phyloP scores from a whole-genome alignment of 2,888 invertebrate genomes.

The Imbricaverruca yamaguchii region DNA sequence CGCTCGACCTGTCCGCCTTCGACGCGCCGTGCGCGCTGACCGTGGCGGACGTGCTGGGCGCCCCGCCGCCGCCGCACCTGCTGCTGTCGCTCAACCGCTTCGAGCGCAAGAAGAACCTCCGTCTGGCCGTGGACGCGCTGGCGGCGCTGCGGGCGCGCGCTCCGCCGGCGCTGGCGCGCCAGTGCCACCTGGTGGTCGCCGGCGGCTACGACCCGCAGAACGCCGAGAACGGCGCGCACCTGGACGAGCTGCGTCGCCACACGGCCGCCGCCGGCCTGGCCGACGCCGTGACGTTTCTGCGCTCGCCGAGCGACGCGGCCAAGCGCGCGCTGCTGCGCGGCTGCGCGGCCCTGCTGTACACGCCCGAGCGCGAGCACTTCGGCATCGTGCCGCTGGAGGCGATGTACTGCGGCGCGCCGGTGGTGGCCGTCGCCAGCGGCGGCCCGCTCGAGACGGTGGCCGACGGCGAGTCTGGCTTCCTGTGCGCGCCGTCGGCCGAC shows the following conservation, averaged over 20 bases:
- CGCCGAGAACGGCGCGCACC: constrained; percentile 77
- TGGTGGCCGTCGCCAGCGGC: constrained; percentile 90
- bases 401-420: constrained; percentile 88
- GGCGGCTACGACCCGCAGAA: constrained; percentile 93
- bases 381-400: constrained; percentile 99
- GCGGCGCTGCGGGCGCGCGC: constrained; percentile 40
- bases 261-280: constrained; percentile 56
- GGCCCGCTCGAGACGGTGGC: constrained; percentile 90
- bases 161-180: constrained; percentile 20
- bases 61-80: constrained; percentile 45
- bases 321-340: constrained; percentile 77
- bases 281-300: constrained; percentile 70
- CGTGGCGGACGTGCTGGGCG: constrained; percentile 38
- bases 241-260: constrained; percentile 61
- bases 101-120: constrained; percentile 93
- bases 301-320: constrained; percentile 74
- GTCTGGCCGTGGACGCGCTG: constrained; percentile 72
- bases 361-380: constrained; percentile 95
- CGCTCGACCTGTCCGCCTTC: constrained; percentile 72
- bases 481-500: constrained; percentile 60
- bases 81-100: constrained; percentile 94
- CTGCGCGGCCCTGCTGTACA: constrained; percentile 66
- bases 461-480: constrained; percentile 68
- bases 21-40: constrained; percentile 47
- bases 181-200: constrained; percentile 77